These are phyloP conservation scores for Protonemura montana DNA, from an alignment of 2,888 invertebrate genomes.

Conservation along the genomic window DNA sequence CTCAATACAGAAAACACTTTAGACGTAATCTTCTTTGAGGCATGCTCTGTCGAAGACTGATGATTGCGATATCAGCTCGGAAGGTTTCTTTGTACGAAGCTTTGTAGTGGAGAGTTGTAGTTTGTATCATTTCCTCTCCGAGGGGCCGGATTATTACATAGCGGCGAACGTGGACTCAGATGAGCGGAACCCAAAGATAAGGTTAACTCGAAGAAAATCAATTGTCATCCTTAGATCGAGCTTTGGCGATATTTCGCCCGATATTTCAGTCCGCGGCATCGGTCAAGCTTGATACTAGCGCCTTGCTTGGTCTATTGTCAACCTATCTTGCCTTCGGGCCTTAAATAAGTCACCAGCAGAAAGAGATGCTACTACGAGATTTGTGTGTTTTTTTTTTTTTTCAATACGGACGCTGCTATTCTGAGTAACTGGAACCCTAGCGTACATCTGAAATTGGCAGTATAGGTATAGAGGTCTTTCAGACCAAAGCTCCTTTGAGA, in stretches of 20 bases:
- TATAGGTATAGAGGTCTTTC: neutral
- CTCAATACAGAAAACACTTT: constrained; percentile 12
- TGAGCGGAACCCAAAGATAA: neutral
- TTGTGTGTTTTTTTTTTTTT: neutral
- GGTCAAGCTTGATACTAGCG: neutral
- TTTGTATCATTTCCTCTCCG: neutral
- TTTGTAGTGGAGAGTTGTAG: neutral
- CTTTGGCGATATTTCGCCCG: neutral
- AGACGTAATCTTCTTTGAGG: neutral
- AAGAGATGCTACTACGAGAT: neutral
- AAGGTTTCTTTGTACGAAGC: constrained; percentile 5
- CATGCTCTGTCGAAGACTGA: neutral
- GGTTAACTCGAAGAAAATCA: constrained; percentile 4
- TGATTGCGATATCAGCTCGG: neutral
- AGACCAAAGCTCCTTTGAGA: neutral
- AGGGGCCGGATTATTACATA: neutral
- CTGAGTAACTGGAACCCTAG: neutral
- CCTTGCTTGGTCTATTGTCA: neutral
- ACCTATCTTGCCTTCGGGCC: neutral
- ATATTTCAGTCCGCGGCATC: neutral
- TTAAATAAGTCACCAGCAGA: constrained; percentile 1
- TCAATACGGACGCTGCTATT: neutral
- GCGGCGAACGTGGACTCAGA: neutral
- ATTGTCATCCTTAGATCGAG: constrained; percentile 7
- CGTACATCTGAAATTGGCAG: neutral